Base-by-base conservation (phyloP, 1,140 invertebrate species). In the Diorhabda elongata region DNA sequence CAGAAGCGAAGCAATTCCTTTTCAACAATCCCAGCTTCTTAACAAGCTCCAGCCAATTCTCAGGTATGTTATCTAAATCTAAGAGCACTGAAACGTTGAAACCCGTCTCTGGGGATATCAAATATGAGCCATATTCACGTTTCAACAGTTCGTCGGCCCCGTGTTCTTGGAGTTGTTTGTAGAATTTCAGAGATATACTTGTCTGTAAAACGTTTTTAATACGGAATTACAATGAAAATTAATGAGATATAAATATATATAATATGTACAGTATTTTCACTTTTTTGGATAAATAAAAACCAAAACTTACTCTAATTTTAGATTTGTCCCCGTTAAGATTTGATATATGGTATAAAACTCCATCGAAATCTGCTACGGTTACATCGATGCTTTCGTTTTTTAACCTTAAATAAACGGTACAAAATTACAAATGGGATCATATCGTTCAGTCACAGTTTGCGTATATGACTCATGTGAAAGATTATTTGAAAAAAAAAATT, bases 181-280 rank as follows among this genome's bases (percentile, higher is more conserved):
- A 99, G 86, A 99, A 99, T 85, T 99, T 99, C 69, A 99, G 85
- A 75, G 95, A 92, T 84, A 99, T 98, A 87, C 97, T 99, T 81
- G 97, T 91, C 95, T 98, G 80, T 73, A 90, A 86, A 59, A 41
- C 2, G 52, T 56, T n/a, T 7, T 6, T 2, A 6, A 56, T 6
- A 7, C 1, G n/a, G 52, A n/a, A n/a, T 56, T 56, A 6, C 6
- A 56, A 56, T 61, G 2, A 42, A 61, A 26, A 61, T 26, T 4
- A 26, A 61, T 26, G 1, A 26, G 26, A 26, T 1, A 26, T 26
- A 26, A 26, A 0, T 26, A 26, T 26, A 26, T 1, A 26, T 26
- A 26, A 26, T 26, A 26, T 26, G 26, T 26, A 2, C 26, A 26
- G 26, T 26, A 26, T 1, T 26, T 26, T 26, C 26, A 26, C 26